These are phyloP conservation scores for Antheraea pernyi DNA, from an alignment of 1,140 invertebrate species.

Conservation along the genomic window DNA sequence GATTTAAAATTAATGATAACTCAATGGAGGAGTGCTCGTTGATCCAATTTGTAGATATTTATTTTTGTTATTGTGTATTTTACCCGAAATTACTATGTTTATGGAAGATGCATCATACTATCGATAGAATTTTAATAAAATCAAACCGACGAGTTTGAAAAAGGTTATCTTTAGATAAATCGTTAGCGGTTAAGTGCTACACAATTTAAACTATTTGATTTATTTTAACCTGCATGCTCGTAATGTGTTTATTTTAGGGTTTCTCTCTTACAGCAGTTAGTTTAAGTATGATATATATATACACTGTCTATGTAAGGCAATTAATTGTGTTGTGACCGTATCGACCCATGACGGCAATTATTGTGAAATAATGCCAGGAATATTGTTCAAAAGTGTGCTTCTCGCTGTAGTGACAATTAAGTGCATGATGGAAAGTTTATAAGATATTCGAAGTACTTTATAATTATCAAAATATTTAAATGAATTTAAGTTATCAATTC, in stretches of 20 bases:
- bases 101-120: conserved; percentile 52
- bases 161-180: conserved; percentile 16
- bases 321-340: not conserved
- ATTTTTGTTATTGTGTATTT: conserved; percentile 76
- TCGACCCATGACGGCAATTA: not conserved
- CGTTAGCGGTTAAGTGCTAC: not conserved
- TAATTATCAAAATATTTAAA: conserved; percentile 80
- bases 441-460: conserved; percentile 68
- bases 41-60: conserved; percentile 76
- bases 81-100: conserved; percentile 73
- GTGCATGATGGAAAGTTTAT: conserved; percentile 57
- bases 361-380: not conserved
- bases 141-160: conserved; percentile 31
- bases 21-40: conserved; percentile 64
- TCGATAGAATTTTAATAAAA: conserved; percentile 36
- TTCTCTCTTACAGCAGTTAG: not conserved
- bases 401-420: conserved; percentile 63
- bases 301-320: not conserved
- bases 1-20: conserved; percentile 49
- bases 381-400: conserved; percentile 43
- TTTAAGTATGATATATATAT: not conserved
- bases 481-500: conserved; percentile 78
- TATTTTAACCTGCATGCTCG: conserved; percentile 1
- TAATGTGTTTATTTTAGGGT: not conserved
- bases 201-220: not conserved